Evolutionary conservation across 2,113 vertebrate genomes (phyloP).

Genomic region (Actenoides lindsayi): DNA sequence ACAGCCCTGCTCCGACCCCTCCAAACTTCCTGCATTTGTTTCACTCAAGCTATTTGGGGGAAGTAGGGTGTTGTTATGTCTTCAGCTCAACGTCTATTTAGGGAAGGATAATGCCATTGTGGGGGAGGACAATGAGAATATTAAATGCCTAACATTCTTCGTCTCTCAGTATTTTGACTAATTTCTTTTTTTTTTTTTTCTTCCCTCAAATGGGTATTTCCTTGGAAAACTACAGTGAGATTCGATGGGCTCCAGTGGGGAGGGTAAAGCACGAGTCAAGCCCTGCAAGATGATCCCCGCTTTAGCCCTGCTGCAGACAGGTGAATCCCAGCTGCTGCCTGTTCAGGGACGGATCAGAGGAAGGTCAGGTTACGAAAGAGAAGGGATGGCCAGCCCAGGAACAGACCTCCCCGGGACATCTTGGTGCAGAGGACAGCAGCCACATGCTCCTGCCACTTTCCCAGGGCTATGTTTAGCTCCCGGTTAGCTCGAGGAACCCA

Average conservation of each 20-base stretch:
- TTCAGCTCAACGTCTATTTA: conserved; percentile 43
- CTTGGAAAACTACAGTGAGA: not conserved
- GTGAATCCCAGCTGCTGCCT: not conserved
- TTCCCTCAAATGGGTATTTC: not conserved
- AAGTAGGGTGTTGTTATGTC: conserved; percentile 52
- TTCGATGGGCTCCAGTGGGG: not conserved
- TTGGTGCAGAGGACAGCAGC: not conserved
- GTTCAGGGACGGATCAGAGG: not conserved
- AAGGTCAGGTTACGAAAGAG: not conserved
- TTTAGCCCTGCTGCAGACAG: not conserved
- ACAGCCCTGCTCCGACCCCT: not conserved
- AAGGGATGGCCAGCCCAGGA: not conserved
- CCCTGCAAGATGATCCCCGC: not conserved
- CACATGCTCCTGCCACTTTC: not conserved
- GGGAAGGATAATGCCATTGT: conserved; percentile 36
- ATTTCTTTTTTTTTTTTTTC: not conserved
- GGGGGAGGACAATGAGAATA: conserved; percentile 32
- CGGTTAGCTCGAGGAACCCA: not conserved
- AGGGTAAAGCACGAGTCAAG: not conserved
- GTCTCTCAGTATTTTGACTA: conserved; percentile 7
- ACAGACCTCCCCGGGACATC: not conserved
- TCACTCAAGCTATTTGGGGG: not conserved
- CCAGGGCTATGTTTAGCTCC: conserved; percentile 13
- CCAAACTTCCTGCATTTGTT: conserved; percentile 62
- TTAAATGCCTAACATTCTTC: conserved; percentile 17